Evolutionary conservation across 2,888 invertebrate species (phyloP).

Genomic region (Andrena hattorfiana): DNA sequence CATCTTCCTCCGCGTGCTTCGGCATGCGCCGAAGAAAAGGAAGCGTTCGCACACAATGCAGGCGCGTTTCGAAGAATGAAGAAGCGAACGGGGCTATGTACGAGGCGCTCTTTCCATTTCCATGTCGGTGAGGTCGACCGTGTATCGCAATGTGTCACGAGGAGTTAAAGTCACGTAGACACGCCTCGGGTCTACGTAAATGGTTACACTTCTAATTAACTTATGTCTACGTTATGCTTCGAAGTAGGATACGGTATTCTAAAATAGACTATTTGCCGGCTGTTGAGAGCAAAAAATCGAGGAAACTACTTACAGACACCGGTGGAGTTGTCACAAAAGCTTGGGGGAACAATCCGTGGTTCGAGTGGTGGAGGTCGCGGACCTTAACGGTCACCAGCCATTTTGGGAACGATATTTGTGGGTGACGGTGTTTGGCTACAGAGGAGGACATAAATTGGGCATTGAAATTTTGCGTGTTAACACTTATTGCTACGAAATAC

Average conservation of each 20-base stretch:
- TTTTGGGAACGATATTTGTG: conserved; percentile 45
- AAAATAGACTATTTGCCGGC: neutral
- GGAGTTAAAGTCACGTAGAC: too few relatives aligned
- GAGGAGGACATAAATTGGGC: neutral
- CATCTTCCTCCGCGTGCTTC: neutral
- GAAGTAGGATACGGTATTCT: neutral
- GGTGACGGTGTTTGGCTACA: conserved; percentile 18
- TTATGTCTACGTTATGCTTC: too few relatives aligned
- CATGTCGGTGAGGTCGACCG: too few relatives aligned
- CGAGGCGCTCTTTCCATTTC: neutral
- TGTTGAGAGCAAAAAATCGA: neutral
- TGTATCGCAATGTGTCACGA: too few relatives aligned
- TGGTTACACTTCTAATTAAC: conserved; percentile 2
- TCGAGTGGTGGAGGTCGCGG: conserved; percentile 47
- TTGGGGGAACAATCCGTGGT: conserved; percentile 24
- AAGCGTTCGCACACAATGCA: neutral
- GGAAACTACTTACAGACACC: neutral
- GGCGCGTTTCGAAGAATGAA: neutral
- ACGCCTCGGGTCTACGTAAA: too few relatives aligned
- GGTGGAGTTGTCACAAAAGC: neutral
- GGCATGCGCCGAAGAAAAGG: neutral
- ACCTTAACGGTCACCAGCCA: conserved; percentile 61
- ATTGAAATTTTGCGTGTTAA: neutral
- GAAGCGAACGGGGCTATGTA: neutral
- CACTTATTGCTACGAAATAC: neutral